A percentile compares a stretch with the other conserved stretches of the same genome.
phyloP scores from a whole-genome alignment of 2,797 vertebrate species.

The Furcifer pardalis region DNA sequence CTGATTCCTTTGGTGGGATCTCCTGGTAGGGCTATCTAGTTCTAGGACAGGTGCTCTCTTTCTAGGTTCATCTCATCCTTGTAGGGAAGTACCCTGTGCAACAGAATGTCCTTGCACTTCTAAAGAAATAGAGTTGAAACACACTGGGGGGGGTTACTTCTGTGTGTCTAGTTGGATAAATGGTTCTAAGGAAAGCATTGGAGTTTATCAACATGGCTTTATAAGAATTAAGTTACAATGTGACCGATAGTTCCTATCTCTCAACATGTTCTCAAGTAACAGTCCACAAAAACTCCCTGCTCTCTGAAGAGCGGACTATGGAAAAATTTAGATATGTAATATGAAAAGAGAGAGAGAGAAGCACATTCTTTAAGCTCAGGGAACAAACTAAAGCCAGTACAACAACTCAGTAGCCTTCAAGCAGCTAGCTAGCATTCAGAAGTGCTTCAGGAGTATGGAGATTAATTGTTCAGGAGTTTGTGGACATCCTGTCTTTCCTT shows the following conservation, averaged over 20 bases:
- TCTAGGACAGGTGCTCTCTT: neutral
- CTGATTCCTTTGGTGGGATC: conserved; percentile 4
- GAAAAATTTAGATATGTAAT: conserved; percentile 3
- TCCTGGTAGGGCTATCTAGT: neutral
- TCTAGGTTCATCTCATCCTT: neutral
- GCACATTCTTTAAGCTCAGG: conserved; percentile 36
- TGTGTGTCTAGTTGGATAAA: conserved; percentile 14
- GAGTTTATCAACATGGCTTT: conserved; percentile 30
- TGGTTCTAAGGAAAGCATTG: neutral
- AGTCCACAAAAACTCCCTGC: neutral
- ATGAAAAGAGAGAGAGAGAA: neutral
- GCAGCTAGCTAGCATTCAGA: conserved; percentile 19
- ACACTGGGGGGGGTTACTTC: neutral
- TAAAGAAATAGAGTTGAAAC: conserved; percentile 15
- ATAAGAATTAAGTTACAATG: neutral
- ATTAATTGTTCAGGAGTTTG: neutral
- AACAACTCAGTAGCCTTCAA: conserved; percentile 37
- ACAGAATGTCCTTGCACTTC: conserved; percentile 18
- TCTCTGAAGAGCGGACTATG: neutral
- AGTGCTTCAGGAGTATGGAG: conserved; percentile 11
- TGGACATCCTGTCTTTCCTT: conserved; percentile 8
- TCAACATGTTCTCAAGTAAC: conserved; percentile 4
- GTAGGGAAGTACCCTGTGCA: neutral
- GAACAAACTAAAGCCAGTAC: conserved; percentile 40
- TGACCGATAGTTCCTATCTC: conserved; percentile 10